Percentiles rank a stretch among this genome's conserved stretches.
These are phyloP conservation scores for Molossus alvarezi DNA, from an alignment of 2,797 vertebrate species.

Conservation along the genomic window DNA sequence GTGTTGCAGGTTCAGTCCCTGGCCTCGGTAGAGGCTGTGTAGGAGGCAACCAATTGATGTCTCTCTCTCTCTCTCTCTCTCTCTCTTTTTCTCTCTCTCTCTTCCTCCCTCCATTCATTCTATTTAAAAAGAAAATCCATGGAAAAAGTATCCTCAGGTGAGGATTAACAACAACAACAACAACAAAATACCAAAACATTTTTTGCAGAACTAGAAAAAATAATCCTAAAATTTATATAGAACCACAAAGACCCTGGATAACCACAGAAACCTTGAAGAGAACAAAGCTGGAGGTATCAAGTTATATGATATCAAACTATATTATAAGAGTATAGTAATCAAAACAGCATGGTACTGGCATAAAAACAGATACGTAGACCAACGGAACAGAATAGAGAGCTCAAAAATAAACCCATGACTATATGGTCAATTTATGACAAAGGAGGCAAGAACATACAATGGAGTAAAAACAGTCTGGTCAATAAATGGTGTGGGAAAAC, in stretches of 20 bases:
- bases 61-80: too few relatives aligned
- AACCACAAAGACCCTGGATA: not conserved
- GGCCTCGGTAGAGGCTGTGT: too few relatives aligned
- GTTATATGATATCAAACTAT: not conserved
- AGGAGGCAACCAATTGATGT: too few relatives aligned
- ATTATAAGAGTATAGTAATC: not conserved
- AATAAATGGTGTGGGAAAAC: not conserved
- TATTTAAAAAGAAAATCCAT: too few relatives aligned
- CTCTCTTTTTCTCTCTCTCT: too few relatives aligned
- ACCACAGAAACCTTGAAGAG: not conserved
- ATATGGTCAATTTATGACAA: not conserved
- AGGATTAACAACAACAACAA: too few relatives aligned
- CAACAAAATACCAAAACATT: not conserved
- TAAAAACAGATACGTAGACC: not conserved
- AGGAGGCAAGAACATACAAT: not conserved
- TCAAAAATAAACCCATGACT: not conserved
- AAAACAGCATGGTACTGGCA: not conserved
- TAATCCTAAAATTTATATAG: not conserved
- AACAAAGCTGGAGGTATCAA: not conserved
- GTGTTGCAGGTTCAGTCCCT: too few relatives aligned
- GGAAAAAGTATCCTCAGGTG: too few relatives aligned
- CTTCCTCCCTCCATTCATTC: too few relatives aligned
- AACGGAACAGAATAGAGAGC: not conserved
- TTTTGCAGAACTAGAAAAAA: not conserved
- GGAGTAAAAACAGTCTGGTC: not conserved